Evolutionary conservation across 2,888 invertebrate genomes (phyloP), one percentile per base, ranked within the genome.

Genomic region (Euplagia quadripunctaria): DNA sequence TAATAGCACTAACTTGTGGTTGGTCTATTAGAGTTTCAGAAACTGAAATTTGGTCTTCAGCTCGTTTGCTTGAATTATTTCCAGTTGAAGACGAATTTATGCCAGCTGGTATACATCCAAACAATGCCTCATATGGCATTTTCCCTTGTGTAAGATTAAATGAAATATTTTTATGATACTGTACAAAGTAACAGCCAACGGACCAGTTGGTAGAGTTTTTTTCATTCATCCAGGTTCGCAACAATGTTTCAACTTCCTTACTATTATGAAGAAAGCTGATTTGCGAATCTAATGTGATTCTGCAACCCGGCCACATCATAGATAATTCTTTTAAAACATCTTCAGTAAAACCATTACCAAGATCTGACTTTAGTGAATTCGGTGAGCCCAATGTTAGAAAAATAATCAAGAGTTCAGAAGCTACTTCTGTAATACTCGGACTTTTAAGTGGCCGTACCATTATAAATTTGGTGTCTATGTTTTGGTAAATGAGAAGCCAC

Each of bases 201-300:
- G 76, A 73, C 76, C 76, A 76, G 31, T 71, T 76, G 1, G 43
- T 71, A 8, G 74, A 64, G 61, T 74, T 42, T 49, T 71, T 73
- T 55, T 69, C 63, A n/a, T 42, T 5, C 76, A 74, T 76, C 76
- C 76, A 76, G 8, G n/a, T 12, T 0, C 14, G 43, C 49, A 76
- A n/a, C 9, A 55, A 16, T 11, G 51, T n/a, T 68, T 69, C 66
- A 12, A 74, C 16, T 52, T 76, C 68, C 14, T 58, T 20, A 46
- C 31, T 51, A 49, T 46, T 71, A 0, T 42, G 52, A 42, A 61
- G 63, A 52, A 42, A n/a, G 5, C 11, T n/a, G 16, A 14, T 17
- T n/a, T 42, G 42, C 17, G 14, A 65, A 58, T 68, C 64, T 9
- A 43, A 16, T 20, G 43, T 41, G 14, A 76, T 64, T 61, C 2